phyloP scores from a whole-genome alignment of 1,140 invertebrate genomes.

The Stegodyphus dumicola region DNA sequence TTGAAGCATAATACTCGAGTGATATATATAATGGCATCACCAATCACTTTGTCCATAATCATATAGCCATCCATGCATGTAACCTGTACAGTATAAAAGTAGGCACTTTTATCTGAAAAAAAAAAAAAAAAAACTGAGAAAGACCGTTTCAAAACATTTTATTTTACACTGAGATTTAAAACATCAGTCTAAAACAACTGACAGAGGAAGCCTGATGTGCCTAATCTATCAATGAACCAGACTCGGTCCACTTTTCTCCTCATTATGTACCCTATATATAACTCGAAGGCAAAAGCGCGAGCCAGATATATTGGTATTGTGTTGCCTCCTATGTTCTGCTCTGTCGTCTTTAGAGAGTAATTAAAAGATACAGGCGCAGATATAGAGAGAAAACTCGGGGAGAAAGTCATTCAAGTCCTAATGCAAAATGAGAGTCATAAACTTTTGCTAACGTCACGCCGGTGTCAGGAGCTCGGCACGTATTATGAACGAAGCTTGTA shows the following conservation, averaged over 20 bases:
- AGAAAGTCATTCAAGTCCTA: constrained; percentile 58
- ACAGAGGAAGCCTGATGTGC: too few relatives aligned
- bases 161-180: too few relatives aligned
- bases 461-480: constrained; percentile 25
- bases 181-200: too few relatives aligned
- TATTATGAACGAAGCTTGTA: constrained; percentile 24
- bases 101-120: too few relatives aligned
- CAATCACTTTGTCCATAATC: too few relatives aligned
- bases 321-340: constrained; percentile 27
- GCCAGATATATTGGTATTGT: constrained; percentile 58
- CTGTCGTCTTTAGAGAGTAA: constrained; percentile 54
- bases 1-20: too few relatives aligned
- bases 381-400: constrained; percentile 19
- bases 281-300: constrained; percentile 32
- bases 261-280: neutral
- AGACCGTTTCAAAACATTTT: too few relatives aligned
- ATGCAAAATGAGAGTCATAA: constrained; percentile 53
- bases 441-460: constrained; percentile 38
- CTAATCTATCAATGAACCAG: too few relatives aligned
- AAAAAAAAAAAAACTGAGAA: too few relatives aligned
- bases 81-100: too few relatives aligned
- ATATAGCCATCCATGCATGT: too few relatives aligned
- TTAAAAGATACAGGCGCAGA: constrained; percentile 55
- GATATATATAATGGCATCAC: too few relatives aligned
- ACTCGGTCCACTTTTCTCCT: neutral